Conservation (phyloP, 2,113 vertebrate genomes). For the Paratilapia polleni region DNA sequence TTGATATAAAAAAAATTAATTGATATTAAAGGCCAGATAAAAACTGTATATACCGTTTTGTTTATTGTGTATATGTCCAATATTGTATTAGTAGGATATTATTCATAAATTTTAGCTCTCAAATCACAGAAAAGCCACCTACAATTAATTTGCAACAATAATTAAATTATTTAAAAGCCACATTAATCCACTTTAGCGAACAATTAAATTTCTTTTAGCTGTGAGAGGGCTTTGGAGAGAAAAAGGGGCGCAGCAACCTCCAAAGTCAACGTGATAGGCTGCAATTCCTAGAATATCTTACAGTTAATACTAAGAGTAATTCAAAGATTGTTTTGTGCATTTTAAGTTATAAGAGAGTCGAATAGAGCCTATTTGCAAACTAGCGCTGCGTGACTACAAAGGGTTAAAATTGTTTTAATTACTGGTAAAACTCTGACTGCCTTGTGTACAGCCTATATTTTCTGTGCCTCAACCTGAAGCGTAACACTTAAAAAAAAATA, state of each 20-base stretch:
- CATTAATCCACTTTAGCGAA: neutral
- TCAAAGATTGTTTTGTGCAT: neutral
- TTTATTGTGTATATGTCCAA: neutral
- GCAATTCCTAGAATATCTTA: neutral
- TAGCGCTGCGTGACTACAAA: neutral
- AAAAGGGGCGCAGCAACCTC: neutral
- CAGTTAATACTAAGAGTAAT: neutral
- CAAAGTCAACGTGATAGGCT: neutral
- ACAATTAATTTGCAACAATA: neutral
- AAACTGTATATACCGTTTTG: too few species aligned
- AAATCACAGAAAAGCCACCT: neutral
- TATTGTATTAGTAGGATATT: neutral
- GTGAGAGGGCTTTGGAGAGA: neutral
- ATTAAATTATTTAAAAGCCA: neutral
- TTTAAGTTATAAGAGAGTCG: neutral
- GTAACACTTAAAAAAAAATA: slow-evolving; percentile 22
- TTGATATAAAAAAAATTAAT: neutral
- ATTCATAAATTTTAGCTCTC: neutral
- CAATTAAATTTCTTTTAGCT: neutral
- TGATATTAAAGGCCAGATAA: neutral
- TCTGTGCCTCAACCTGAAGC: neutral
- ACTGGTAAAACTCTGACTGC: neutral
- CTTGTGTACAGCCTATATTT: neutral
- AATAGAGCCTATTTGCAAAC: neutral
- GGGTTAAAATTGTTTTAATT: neutral